Percentiles rank a stretch among this genome's conserved stretches.
Conservation (phyloP, 2,888 invertebrate species). For the Serripes groenlandicus region DNA sequence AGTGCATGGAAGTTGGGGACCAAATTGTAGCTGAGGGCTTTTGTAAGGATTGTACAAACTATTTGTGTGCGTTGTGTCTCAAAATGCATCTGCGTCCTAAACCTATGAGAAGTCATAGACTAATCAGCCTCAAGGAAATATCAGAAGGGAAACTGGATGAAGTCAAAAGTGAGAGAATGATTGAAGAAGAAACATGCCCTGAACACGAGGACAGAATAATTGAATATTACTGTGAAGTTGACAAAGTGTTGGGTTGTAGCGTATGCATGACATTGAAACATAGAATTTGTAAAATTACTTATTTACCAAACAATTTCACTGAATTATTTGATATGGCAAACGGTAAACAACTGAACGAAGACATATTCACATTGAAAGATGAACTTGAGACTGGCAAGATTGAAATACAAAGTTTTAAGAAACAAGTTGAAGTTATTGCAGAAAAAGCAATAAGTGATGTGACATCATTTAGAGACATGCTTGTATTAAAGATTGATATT, state of each 20-base stretch:
- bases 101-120: not conserved
- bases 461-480: not conserved
- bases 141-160: not conserved
- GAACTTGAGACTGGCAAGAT: no score
- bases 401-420: not conserved
- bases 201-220: not conserved
- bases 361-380: no score
- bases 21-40: not conserved
- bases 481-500: not conserved
- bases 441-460: not conserved
- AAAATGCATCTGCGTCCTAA: not conserved
- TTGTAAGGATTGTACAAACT: not conserved
- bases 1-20: not conserved
- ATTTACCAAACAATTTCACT: not conserved
- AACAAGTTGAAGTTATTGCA: not conserved
- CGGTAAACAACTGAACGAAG: not conserved
- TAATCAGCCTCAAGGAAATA: not conserved
- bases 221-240: slow-evolving; percentile 3
- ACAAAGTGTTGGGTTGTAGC: slow-evolving; percentile 11
- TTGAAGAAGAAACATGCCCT: not conserved
- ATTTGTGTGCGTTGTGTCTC: not conserved
- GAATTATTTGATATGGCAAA: not conserved
- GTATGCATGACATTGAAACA: slow-evolving; percentile 15
- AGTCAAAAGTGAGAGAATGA: not conserved
- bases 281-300: slow-evolving; percentile 4